Evolutionary conservation across 2,888 invertebrate species (phyloP).

Genomic region (Abrostola triplasia): DNA sequence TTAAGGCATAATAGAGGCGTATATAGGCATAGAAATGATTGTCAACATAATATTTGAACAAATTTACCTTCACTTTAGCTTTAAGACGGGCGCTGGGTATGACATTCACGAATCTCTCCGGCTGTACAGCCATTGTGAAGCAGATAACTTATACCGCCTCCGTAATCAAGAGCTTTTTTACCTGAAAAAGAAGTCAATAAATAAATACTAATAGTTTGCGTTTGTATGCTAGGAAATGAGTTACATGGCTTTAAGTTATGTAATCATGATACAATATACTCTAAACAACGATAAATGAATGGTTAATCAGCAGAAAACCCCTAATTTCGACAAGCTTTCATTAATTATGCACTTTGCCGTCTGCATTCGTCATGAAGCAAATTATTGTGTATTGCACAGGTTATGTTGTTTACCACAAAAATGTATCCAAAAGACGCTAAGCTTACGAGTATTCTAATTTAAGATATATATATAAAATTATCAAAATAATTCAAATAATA

Average conservation of each 20-base stretch:
- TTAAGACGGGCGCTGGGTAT: constrained; percentile 56
- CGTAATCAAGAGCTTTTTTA: neutral
- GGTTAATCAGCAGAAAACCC: too few species aligned
- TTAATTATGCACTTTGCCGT: neutral
- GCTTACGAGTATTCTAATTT: neutral
- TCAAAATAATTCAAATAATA: constrained; percentile 52
- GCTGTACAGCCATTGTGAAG: constrained; percentile 28
- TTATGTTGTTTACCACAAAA: constrained; percentile 20
- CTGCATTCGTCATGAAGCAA: too few species aligned
- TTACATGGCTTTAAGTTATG: constrained; percentile 7
- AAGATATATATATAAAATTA: constrained; percentile 11
- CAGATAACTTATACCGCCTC: neutral
- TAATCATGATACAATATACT: constrained; percentile 5
- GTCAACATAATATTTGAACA: too few species aligned
- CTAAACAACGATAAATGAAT: too few species aligned
- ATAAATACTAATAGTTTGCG: neutral
- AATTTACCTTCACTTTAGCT: constrained; percentile 63
- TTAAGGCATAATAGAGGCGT: too few species aligned
- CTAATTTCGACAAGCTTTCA: neutral
- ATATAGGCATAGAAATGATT: too few species aligned
- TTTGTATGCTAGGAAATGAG: neutral
- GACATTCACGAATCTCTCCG: constrained; percentile 67
- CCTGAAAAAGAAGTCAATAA: neutral
- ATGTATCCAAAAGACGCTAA: neutral
- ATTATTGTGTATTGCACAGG: neutral